phyloP scores from a whole-genome alignment of 2,113 vertebrate genomes.

The Deroptyus accipitrinus region DNA sequence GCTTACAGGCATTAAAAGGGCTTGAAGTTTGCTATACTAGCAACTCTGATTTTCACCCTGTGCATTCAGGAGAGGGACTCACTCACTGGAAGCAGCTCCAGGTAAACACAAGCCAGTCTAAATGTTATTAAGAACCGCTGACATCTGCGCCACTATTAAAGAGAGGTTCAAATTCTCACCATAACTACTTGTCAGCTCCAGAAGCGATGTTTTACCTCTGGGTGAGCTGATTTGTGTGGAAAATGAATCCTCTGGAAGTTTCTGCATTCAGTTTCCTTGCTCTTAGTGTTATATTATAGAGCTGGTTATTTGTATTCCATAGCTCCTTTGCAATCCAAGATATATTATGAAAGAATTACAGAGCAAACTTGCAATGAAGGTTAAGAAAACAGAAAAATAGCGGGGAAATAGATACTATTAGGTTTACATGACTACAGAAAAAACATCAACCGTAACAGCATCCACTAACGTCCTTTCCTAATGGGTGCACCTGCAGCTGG shows the following conservation, averaged over 20 bases:
- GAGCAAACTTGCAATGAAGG: background rate
- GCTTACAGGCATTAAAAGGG: background rate
- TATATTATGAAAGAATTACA: background rate
- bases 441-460: background rate
- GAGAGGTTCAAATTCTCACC: background rate
- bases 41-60: background rate
- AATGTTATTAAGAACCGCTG: background rate
- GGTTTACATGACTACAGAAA: background rate
- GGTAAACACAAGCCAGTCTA: background rate
- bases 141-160: background rate
- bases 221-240: background rate
- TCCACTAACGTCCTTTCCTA: background rate
- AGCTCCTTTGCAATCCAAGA: background rate
- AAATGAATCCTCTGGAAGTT: background rate
- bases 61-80: conserved; percentile 8
- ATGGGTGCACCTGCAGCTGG: background rate
- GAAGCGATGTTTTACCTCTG: background rate
- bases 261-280: background rate
- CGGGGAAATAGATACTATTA: background rate
- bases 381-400: background rate
- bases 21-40: background rate
- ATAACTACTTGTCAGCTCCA: background rate
- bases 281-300: background rate
- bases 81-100: background rate
- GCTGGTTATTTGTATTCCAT: background rate